Base-by-base conservation (phyloP, 2,888 invertebrate species). In the Agapostemon virescens region DNA sequence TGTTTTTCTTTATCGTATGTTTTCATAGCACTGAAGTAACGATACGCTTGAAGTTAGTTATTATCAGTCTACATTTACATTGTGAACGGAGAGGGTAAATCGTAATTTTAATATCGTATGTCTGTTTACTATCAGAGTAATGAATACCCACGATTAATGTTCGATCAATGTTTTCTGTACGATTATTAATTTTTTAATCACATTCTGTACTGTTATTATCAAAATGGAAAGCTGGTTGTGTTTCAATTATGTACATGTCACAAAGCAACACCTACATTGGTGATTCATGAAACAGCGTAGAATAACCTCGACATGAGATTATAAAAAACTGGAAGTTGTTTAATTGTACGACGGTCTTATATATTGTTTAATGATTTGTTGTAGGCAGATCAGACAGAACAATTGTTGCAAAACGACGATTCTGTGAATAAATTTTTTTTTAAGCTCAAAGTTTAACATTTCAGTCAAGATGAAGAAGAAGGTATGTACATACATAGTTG, bases 401-500 rank as follows among this genome's bases (percentile, higher is more conserved):
- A 38, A 38, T 42, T 23, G 3, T 36, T 30, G 38, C 11, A n/a
- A 23, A 38, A 23, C 33, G 38, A 30, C 15, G 26, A 74, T 69
- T 26, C 26, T n/a, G 9, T 23, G 5, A 49, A 58, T 26, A 55
- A 58, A 11, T 66, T 67, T 63, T 49, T n/a, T 42, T n/a, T 20
- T 66, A 38, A 69, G 55, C 20, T 55, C 71, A 45, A 33, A n/a
- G 40, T 69, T 49, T 26, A 74, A 45, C 38, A 52, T 55, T 61
- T 13, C 17, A 63, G 58, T 68, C 81, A 89, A 87, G 68, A 92
- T 92, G 92, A 92, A 92, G 89, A 92, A 92, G 77, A 92, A 92
- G 89, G 92, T 92, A 81, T 77, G 82, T n/a, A 38, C 1, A 13
- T 45, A 5, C 45, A 49, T 58, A 55, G 17, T 45, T 45, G 2